Percentiles rank a stretch among this genome's conserved stretches.
These are phyloP conservation scores for Zonitis immaculata DNA, from an alignment of 2,888 invertebrate genomes.

Conservation along the genomic window DNA sequence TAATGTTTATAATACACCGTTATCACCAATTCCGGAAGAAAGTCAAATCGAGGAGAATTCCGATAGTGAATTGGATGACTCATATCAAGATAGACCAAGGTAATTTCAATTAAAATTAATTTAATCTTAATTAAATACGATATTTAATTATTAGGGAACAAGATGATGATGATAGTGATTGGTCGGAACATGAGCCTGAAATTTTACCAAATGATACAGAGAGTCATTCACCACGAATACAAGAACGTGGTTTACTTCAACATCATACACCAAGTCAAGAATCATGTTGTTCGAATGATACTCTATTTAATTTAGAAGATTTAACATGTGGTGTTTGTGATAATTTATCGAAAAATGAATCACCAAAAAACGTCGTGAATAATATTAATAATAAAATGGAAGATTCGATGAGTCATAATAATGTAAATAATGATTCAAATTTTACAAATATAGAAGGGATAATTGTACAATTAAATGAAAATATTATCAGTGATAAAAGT, in stretches of 20 bases:
- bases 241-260: slow-evolving; percentile 44
- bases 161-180: slow-evolving; percentile 37
- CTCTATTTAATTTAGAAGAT: slow-evolving; percentile 60
- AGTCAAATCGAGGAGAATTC: slow-evolving; percentile 38
- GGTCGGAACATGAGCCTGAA: slow-evolving; percentile 40
- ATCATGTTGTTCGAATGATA: slow-evolving; percentile 63
- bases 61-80: not conserved
- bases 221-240: slow-evolving; percentile 52
- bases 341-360: slow-evolving; percentile 10
- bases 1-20: slow-evolving; percentile 54
- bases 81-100: slow-evolving; percentile 34
- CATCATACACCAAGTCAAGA: slow-evolving; percentile 57
- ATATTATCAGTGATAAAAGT: not conserved
- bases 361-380: slow-evolving; percentile 2
- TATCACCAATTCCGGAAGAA: slow-evolving; percentile 61
- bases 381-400: not conserved
- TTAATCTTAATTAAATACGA: not conserved
- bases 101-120: slow-evolving; percentile 16
- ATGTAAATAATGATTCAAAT: slow-evolving; percentile 6
- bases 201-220: slow-evolving; percentile 49
- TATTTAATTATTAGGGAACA: slow-evolving; percentile 3
- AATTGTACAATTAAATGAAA: not conserved
- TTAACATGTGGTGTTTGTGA: slow-evolving; percentile 35
- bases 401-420: slow-evolving; percentile 9
- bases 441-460: not conserved